Evolutionary conservation across 2,888 invertebrate genomes (phyloP).

Genomic region (Erebia palarica): DNA sequence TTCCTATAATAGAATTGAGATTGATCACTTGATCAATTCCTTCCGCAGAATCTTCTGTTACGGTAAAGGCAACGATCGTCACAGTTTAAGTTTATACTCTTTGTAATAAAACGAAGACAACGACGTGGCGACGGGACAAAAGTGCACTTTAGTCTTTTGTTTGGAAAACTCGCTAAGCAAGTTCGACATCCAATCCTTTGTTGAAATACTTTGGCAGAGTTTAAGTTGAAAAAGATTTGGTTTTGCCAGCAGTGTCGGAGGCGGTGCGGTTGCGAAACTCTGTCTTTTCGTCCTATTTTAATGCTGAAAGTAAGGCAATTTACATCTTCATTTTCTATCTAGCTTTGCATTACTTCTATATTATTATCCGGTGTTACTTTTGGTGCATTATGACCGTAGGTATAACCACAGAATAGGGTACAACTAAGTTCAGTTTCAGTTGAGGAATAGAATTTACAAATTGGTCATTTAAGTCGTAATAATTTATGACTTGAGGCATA

Average conservation of each 20-base stretch:
- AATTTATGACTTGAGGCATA: too few relatives aligned
- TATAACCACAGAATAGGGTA: too few relatives aligned
- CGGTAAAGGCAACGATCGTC: too few relatives aligned
- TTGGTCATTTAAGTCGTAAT: too few relatives aligned
- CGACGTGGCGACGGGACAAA: constrained; percentile 42
- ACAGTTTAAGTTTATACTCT: constrained; percentile 9
- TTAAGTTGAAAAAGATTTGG: constrained; percentile 45
- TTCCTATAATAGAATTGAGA: too few relatives aligned
- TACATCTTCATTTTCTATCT: neutral
- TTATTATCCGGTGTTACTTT: neutral
- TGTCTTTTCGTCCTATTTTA: constrained; percentile 11
- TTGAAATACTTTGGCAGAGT: constrained; percentile 69
- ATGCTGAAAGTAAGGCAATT: neutral
- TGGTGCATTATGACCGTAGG: too few relatives aligned
- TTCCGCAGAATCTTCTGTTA: too few relatives aligned
- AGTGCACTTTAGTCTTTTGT: constrained; percentile 68
- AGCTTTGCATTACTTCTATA: neutral
- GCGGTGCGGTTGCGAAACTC: constrained; percentile 12
- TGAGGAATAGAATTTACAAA: too few relatives aligned
- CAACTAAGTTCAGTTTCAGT: too few relatives aligned
- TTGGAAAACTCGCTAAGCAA: constrained; percentile 71
- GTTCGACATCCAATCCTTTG: constrained; percentile 77
- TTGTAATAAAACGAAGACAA: constrained; percentile 31
- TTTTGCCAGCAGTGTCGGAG: constrained; percentile 33
- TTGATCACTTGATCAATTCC: too few relatives aligned